A percentile compares a stretch with the other conserved stretches of the same genome.
phyloP scores from a whole-genome alignment of 2,113 vertebrate species.

The Pycnonotus jocosus region DNA sequence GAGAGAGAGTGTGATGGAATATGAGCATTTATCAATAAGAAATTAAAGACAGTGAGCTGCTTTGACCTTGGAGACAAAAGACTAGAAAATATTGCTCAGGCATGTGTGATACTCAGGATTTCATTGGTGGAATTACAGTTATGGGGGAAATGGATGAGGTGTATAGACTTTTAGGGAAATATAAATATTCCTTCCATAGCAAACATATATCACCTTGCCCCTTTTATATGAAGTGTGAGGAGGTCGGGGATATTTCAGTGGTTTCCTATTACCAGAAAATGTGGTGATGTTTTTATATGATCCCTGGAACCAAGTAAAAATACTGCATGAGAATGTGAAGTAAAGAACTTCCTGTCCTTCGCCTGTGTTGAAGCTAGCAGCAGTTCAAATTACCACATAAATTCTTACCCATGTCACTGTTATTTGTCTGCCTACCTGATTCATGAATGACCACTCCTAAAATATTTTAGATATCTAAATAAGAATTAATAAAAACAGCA shows the following conservation, averaged over 20 bases:
- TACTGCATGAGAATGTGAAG: not conserved
- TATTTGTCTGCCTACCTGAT: not conserved
- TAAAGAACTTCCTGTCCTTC: not conserved
- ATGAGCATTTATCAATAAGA: not conserved
- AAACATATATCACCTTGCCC: not conserved
- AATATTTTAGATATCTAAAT: not conserved
- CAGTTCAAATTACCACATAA: not conserved
- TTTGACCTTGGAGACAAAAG: not conserved
- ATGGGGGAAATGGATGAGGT: not conserved
- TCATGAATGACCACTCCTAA: not conserved
- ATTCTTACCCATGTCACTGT: not conserved
- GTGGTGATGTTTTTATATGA: not conserved
- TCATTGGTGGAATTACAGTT: not conserved
- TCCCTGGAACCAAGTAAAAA: not conserved
- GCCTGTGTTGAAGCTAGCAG: not conserved
- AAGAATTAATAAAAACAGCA: not conserved
- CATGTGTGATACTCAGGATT: not conserved
- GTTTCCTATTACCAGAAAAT: not conserved
- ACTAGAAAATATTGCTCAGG: not conserved
- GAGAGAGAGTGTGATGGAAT: not conserved
- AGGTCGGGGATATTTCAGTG: not conserved
- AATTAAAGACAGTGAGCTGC: not conserved
- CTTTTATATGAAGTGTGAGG: not conserved
- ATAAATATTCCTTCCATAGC: not conserved
- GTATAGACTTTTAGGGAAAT: not conserved